Conservation (phyloP, 2,797 vertebrate genomes). For the Diglossa cyanea region DNA sequence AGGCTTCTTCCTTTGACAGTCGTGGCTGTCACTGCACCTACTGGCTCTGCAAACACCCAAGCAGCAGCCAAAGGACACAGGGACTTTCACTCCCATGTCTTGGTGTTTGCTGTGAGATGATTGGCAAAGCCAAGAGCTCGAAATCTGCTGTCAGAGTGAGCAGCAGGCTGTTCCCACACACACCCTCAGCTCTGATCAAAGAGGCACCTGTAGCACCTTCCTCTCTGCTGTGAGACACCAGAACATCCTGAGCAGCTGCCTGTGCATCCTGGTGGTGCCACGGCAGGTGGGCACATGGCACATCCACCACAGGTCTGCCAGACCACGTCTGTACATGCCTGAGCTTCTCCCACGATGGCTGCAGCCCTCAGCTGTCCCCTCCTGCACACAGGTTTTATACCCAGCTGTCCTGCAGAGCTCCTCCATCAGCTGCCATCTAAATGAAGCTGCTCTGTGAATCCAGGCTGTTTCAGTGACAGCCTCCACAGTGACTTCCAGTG, state of each 20-base stretch:
- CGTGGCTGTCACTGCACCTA: background rate
- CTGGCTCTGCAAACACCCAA: background rate
- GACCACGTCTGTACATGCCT: accelerated
- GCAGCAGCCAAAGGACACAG: background rate
- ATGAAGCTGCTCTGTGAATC: background rate
- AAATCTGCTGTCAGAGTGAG: background rate
- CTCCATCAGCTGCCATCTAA: background rate
- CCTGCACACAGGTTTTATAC: background rate
- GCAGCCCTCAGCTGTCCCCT: background rate
- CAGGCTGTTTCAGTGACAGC: background rate
- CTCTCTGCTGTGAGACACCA: background rate
- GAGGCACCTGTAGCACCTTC: background rate
- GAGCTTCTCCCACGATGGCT: background rate
- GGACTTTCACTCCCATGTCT: background rate
- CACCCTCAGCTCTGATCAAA: background rate
- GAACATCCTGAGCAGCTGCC: background rate
- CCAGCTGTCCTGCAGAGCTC: background rate
- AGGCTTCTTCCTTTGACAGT: background rate
- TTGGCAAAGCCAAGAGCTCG: background rate
- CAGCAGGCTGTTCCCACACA: background rate
- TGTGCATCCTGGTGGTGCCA: background rate
- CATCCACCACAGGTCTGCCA: background rate
- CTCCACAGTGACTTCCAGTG: background rate
- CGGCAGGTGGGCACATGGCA: accelerated
- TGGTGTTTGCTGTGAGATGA: background rate